Conservation (phyloP, 2,113 vertebrate genomes). For the Acanthisitta chloris region DNA sequence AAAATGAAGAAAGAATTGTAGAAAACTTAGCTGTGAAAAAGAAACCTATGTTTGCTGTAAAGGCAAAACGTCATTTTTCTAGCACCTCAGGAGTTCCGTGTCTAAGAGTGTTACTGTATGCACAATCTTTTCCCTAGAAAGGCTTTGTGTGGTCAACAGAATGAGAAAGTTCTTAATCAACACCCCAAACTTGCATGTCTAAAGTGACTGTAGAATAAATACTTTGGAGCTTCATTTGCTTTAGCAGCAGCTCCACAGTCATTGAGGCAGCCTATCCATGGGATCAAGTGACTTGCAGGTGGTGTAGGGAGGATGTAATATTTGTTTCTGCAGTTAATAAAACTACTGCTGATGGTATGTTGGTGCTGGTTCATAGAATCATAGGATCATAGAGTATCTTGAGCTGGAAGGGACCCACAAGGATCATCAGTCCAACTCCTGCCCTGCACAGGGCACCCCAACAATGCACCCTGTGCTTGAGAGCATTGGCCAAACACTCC, state of each 20-base stretch:
- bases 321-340: not conserved
- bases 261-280: not conserved
- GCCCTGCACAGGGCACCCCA: not conserved
- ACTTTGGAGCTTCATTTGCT: not conserved
- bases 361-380: not conserved
- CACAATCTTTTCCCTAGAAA: not conserved
- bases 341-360: not conserved
- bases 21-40: not conserved
- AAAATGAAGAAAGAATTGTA: not conserved
- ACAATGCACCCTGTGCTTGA: not conserved
- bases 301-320: not conserved
- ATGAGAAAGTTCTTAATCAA: not conserved
- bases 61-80: not conserved
- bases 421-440: not conserved
- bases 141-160: not conserved
- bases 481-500: not conserved
- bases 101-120: not conserved
- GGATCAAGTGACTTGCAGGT: not conserved
- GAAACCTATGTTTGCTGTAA: not conserved
- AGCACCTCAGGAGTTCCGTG: not conserved
- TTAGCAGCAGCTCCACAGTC: not conserved
- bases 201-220: not conserved
- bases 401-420: rapidly evolving
- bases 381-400: too few relatives aligned
- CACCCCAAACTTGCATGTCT: not conserved